A percentile compares a stretch with the other conserved stretches of the same genome.
phyloP scores from a whole-genome alignment of 2,888 invertebrate genomes.

The Ophioninae sp. region DNA sequence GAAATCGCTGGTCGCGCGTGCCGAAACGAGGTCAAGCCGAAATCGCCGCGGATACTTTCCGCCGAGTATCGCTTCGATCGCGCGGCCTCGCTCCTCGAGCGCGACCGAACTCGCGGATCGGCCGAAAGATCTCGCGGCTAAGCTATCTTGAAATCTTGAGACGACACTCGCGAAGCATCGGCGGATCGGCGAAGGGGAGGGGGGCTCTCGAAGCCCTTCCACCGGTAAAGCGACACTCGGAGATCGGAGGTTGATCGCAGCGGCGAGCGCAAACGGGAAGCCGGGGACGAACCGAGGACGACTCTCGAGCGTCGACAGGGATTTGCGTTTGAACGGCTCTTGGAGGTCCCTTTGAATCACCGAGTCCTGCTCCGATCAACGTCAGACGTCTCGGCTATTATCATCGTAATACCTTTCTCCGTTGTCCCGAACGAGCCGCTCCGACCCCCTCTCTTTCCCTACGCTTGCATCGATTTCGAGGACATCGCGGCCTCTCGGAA shows the following conservation, averaged over 20 bases:
- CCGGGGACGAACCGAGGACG: slow-evolving; percentile 52
- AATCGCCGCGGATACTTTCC: no score
- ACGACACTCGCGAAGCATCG: no score
- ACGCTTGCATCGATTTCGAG: no score
- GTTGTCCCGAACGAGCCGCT: background rate
- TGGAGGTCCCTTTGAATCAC: slow-evolving; percentile 52
- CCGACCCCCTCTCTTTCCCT: background rate
- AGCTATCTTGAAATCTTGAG: background rate
- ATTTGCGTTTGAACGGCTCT: slow-evolving; percentile 78
- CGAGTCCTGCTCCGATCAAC: slow-evolving; percentile 70
- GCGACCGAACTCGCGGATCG: no score
- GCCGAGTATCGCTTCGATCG: no score
- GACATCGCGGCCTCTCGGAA: no score
- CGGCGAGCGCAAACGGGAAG: slow-evolving; percentile 21
- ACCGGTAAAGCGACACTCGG: background rate
- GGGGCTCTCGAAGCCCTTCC: background rate
- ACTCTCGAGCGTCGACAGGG: slow-evolving; percentile 76
- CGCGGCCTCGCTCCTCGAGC: no score
- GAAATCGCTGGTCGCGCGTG: no score
- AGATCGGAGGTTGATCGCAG: slow-evolving; percentile 38
- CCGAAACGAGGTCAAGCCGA: no score
- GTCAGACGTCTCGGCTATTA: slow-evolving; percentile 72
- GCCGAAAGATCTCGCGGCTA: background rate
- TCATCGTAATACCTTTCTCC: slow-evolving; percentile 68
- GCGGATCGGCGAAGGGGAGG: background rate